A percentile compares a stretch with the other conserved stretches of the same genome.
phyloP scores from a whole-genome alignment of 1,140 invertebrate species.

The Drosophila azteca region DNA sequence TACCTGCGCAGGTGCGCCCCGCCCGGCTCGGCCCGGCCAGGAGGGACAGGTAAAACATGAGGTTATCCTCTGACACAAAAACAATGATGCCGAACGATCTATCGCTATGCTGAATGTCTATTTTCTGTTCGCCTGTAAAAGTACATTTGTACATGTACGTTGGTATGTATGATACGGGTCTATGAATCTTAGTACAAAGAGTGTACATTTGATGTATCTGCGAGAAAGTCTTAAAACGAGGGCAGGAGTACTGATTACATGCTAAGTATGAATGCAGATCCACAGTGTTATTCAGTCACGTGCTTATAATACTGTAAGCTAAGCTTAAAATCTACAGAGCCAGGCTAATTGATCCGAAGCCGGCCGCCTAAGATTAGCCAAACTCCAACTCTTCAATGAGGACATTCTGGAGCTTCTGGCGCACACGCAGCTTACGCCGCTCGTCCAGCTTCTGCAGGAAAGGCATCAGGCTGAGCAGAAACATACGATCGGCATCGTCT shows the following conservation, averaged over 20 bases:
- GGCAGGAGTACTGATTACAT: conserved; percentile 67
- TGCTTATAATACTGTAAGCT: conserved; percentile 75
- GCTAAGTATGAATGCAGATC: conserved; percentile 55
- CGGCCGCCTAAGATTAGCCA: conserved; percentile 32
- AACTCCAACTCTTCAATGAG: conserved; percentile 73
- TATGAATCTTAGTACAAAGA: conserved; percentile 25
- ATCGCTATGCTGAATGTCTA: conserved; percentile 27
- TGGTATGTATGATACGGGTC: not conserved
- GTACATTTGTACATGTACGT: not conserved
- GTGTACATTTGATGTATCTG: conserved; percentile 12
- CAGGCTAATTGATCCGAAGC: not conserved
- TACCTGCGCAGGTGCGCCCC: conserved; percentile 56
- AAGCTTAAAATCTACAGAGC: conserved; percentile 58
- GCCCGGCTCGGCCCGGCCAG: not conserved
- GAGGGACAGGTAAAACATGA: conserved; percentile 46
- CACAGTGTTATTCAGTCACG: conserved; percentile 56
- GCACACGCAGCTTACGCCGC: conserved; percentile 65
- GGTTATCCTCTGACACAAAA: conserved; percentile 52
- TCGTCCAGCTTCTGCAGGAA: conserved; percentile 72
- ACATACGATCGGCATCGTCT: conserved; percentile 76
- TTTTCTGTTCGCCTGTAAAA: conserved; percentile 19
- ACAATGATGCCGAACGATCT: conserved; percentile 45
- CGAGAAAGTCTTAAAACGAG: conserved; percentile 13
- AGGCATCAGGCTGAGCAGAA: conserved; percentile 71
- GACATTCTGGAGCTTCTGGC: conserved; percentile 75